These are phyloP conservation scores for Rhynchophorus ferrugineus DNA, from an alignment of 1,140 invertebrate genomes.

Conservation along the genomic window DNA sequence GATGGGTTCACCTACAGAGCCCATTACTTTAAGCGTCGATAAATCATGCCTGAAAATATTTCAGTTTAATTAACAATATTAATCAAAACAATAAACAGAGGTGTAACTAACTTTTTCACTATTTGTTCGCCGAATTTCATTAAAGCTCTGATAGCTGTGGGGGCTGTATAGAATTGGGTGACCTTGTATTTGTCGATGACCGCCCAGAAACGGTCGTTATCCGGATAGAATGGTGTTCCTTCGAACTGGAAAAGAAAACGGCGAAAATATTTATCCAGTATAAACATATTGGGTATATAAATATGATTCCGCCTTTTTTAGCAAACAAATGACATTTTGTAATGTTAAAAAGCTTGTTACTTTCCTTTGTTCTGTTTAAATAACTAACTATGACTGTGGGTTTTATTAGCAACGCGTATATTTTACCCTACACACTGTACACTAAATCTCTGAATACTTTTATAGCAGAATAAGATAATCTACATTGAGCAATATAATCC, in stretches of 20 bases:
- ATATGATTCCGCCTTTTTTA: neutral
- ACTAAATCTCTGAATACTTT: too few species aligned
- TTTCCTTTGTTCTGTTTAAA: too few species aligned
- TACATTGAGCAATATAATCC: too few species aligned
- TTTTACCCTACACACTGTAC: too few species aligned
- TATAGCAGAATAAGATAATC: too few species aligned
- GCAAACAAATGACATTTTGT: neutral
- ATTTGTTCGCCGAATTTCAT: slow-evolving; percentile 87
- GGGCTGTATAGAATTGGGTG: slow-evolving; percentile 95
- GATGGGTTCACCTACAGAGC: slow-evolving; percentile 95
- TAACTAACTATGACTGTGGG: too few species aligned
- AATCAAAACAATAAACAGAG: neutral
- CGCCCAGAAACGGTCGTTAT: slow-evolving; percentile 86
- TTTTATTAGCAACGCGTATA: too few species aligned
- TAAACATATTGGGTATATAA: neutral
- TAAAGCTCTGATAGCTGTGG: slow-evolving; percentile 91
- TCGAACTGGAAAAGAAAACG: slow-evolving; percentile 68
- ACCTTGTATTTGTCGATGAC: slow-evolving; percentile 93
- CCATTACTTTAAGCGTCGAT: slow-evolving; percentile 70
- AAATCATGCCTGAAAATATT: slow-evolving; percentile 48
- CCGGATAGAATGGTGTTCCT: slow-evolving; percentile 86
- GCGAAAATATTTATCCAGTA: slow-evolving; percentile 2
- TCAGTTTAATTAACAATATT: slow-evolving; percentile 7
- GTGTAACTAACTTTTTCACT: slow-evolving; percentile 49
- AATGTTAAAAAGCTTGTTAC: neutral